phyloP scores from a whole-genome alignment of 2,888 invertebrate species.

The Drosophila falleni region DNA sequence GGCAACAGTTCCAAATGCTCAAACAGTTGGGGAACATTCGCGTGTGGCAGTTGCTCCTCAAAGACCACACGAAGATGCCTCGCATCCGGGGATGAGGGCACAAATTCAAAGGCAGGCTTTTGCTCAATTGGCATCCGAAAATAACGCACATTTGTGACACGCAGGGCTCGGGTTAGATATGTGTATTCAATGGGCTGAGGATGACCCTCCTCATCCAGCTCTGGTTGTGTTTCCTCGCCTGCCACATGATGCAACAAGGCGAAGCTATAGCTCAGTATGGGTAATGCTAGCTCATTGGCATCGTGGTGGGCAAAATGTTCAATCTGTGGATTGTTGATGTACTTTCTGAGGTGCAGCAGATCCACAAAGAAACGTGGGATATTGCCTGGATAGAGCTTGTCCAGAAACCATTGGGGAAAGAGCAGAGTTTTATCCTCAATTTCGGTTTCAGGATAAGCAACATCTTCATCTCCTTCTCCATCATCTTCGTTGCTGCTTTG shows the following conservation, averaged over 20 bases:
- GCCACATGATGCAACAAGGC: constrained; percentile 83
- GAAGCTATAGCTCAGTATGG: constrained; percentile 88
- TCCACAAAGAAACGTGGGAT: constrained; percentile 90
- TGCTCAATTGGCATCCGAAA: constrained; percentile 67
- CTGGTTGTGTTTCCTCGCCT: constrained; percentile 50
- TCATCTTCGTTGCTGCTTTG: constrained; percentile 10
- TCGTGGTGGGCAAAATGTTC: constrained; percentile 89
- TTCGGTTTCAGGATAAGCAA: constrained; percentile 15
- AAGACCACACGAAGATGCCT: constrained; percentile 76
- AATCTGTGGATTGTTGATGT: constrained; percentile 90
- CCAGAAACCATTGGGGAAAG: constrained; percentile 89
- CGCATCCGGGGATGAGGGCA: constrained; percentile 72
- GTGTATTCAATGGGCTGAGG: constrained; percentile 69
- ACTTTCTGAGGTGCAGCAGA: constrained; percentile 88
- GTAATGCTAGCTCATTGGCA: constrained; percentile 87
- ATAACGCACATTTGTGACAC: constrained; percentile 83
- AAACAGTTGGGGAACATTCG: constrained; percentile 70
- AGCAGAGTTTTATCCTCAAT: constrained; percentile 61
- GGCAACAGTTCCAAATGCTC: constrained; percentile 72
- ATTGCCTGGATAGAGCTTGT: constrained; percentile 87
- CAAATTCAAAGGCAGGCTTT: constrained; percentile 53
- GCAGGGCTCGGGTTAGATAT: constrained; percentile 82
- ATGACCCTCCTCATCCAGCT: constrained; percentile 50
- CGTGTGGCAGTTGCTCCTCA: constrained; percentile 51
- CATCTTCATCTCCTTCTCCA: constrained; percentile 17